phyloP scores from a whole-genome alignment of 2,113 vertebrate genomes.

The Pygoscelis adeliae region DNA sequence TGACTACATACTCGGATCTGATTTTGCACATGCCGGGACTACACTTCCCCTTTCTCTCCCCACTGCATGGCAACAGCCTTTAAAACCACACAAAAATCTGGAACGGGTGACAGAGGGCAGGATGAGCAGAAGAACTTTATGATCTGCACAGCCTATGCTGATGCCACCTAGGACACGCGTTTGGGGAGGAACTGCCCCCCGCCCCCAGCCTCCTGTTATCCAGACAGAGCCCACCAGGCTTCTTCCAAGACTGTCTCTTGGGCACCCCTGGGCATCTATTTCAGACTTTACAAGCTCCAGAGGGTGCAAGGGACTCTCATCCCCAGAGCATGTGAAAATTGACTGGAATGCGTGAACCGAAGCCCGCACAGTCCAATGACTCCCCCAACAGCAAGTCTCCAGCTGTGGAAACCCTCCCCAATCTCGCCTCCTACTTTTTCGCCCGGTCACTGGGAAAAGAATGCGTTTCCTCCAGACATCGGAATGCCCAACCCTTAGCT shows the following conservation, averaged over 20 bases:
- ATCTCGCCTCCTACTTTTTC: not conserved
- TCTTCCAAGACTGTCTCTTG: constrained; percentile 25
- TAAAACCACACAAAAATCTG: not conserved
- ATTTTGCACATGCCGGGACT: not conserved
- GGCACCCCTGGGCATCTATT: constrained; percentile 26
- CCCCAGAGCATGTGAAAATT: constrained; percentile 60
- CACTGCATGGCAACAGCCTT: not conserved
- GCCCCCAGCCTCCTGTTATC: not conserved
- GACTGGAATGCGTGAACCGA: constrained; percentile 65
- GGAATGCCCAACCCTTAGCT: constrained; percentile 54
- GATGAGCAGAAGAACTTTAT: not conserved
- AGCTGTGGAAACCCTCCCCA: not conserved
- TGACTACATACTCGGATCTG: not conserved
- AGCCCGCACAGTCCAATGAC: constrained; percentile 29
- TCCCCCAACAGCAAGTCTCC: constrained; percentile 5
- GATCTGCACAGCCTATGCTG: not conserved
- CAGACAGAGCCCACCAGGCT: constrained; percentile 31
- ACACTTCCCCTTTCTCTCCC: not conserved
- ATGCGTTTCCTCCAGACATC: constrained; percentile 47
- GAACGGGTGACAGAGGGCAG: not conserved
- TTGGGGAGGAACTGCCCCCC: not conserved
- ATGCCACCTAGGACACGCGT: not conserved
- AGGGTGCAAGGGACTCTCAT: constrained; percentile 43
- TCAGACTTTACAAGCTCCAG: constrained; percentile 5
- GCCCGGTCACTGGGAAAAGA: not conserved